phyloP scores from a whole-genome alignment of 2,113 vertebrate species.

The Lanius ludovicianus region DNA sequence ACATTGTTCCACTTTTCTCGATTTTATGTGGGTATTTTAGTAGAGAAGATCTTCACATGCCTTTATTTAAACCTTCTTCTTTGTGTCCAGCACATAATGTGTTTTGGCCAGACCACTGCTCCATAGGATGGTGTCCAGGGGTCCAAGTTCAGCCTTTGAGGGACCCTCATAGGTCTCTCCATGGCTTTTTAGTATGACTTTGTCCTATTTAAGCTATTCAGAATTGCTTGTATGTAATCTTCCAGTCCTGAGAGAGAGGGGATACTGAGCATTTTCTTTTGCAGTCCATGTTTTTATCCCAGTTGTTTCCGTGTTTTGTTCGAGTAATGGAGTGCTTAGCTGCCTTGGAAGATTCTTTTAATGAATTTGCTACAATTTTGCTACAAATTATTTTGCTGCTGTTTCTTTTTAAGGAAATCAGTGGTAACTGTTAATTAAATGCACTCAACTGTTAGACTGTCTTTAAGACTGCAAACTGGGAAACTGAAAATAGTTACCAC shows the following conservation, averaged over 20 bases:
- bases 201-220: neutral
- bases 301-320: neutral
- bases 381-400: neutral
- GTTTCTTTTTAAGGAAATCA: neutral
- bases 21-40: neutral
- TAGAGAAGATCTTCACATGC: neutral
- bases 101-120: neutral
- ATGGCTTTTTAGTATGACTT: neutral
- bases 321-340: neutral
- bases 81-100: accelerated
- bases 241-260: neutral
- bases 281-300: neutral
- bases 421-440: neutral
- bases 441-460: neutral
- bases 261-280: neutral
- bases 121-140: too few relatives aligned
- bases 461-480: neutral
- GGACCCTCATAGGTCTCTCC: neutral
- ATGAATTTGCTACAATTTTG: neutral
- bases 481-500: neutral
- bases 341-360: neutral
- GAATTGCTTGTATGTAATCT: neutral
- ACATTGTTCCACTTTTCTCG: neutral
- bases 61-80: neutral
- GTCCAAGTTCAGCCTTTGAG: neutral